A percentile compares a stretch with the other conserved stretches of the same genome.
Evolutionary conservation across 2,797 vertebrate species (phyloP).

Genomic region (Perodicticus potto): DNA sequence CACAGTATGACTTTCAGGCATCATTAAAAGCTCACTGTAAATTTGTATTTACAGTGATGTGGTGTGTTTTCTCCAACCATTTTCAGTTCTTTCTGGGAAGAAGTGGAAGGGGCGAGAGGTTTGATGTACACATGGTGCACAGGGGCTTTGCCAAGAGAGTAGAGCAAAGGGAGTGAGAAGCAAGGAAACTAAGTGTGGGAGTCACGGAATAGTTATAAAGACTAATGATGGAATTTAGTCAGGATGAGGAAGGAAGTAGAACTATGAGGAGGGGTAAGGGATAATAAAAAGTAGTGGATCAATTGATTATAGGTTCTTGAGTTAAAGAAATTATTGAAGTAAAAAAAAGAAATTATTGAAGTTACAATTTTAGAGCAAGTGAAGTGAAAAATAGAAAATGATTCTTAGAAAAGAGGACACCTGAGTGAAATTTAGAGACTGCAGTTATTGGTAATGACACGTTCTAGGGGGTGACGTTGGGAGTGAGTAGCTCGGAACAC

Average conservation of each 20-base stretch:
- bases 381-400: background rate
- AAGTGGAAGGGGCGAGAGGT: background rate
- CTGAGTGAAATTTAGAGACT: background rate
- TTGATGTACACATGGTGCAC: background rate
- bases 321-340: background rate
- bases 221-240: background rate
- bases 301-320: background rate
- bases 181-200: background rate
- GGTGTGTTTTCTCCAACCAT: background rate
- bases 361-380: background rate
- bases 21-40: constrained; percentile 1
- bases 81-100: background rate
- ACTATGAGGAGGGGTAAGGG: background rate
- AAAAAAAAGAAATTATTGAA: background rate
- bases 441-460: background rate
- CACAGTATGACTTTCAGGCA: background rate
- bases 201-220: background rate
- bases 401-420: background rate
- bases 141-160: background rate
- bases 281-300: rapidly evolving
- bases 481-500: background rate
- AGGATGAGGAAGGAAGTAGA: background rate
- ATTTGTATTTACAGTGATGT: background rate
- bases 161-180: background rate
- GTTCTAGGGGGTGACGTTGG: background rate